Percentiles rank a stretch among this genome's conserved stretches.
These are phyloP conservation scores for Tiliqua scincoides DNA, from an alignment of 2,113 vertebrate species.

Conservation along the genomic window DNA sequence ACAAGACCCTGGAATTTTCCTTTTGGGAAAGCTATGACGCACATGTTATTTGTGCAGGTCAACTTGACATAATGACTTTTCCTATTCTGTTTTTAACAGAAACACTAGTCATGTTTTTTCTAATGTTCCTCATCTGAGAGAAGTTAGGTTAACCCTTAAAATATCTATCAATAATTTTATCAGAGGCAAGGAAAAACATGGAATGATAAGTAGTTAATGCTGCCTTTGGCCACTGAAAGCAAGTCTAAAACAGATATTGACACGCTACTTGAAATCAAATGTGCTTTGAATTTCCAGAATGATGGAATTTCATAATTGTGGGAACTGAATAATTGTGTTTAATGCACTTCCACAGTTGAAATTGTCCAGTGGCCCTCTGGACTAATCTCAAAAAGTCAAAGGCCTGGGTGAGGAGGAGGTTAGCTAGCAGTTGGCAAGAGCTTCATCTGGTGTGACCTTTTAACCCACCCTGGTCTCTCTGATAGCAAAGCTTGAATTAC, in stretches of 20 bases:
- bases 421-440: not conserved
- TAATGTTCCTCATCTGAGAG: too few relatives aligned
- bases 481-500: not conserved
- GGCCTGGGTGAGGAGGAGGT: not conserved
- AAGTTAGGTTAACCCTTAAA: too few relatives aligned
- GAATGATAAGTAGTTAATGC: not conserved
- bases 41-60: too few relatives aligned
- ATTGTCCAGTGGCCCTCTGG: not conserved
- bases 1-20: too few relatives aligned
- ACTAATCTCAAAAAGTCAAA: not conserved
- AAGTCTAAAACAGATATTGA: not conserved
- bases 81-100: too few relatives aligned
- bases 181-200: too few relatives aligned
- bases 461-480: not conserved
- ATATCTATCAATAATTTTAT: too few relatives aligned
- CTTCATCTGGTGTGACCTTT: not conserved
- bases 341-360: not conserved
- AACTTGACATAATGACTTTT: too few relatives aligned
- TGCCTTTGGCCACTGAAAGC: not conserved
- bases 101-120: too few relatives aligned
- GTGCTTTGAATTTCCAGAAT: not conserved
- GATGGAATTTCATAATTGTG: not conserved
- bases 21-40: too few relatives aligned
- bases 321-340: not conserved
- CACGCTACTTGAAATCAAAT: not conserved